Evolutionary conservation across 2,797 vertebrate genomes (phyloP).

Genomic region (Anguilla obscura): DNA sequence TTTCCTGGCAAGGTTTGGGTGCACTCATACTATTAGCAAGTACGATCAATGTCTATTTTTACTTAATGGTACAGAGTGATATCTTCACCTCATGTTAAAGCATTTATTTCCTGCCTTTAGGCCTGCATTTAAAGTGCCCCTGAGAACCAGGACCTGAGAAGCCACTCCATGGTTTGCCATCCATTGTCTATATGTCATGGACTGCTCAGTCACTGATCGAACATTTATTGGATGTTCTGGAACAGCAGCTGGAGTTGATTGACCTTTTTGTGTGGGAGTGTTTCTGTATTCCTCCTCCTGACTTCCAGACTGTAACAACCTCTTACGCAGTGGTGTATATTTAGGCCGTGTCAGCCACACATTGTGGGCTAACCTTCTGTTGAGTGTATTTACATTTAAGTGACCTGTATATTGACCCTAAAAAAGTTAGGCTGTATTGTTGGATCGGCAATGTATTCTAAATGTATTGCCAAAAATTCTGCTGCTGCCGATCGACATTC

Average conservation of each 20-base stretch:
- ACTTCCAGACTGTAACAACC: too few species aligned
- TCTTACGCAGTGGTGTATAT: background rate
- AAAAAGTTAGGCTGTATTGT: background rate
- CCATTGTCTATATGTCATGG: background rate
- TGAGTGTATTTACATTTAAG: too few species aligned
- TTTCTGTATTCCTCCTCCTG: background rate
- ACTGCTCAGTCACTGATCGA: background rate
- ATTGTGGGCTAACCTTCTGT: background rate
- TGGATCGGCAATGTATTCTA: background rate
- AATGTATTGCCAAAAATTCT: background rate
- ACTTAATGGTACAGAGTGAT: conserved; percentile 5
- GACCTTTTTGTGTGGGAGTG: background rate
- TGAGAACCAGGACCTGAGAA: background rate
- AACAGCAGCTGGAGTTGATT: too few species aligned
- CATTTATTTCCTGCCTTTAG: background rate
- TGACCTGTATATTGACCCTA: background rate
- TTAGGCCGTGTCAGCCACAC: background rate
- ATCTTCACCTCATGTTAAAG: background rate
- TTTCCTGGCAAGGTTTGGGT: background rate
- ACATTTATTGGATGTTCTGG: background rate
- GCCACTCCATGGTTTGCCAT: background rate
- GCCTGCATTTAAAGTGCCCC: background rate
- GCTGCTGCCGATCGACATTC: background rate
- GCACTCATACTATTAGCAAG: background rate
- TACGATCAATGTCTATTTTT: background rate